Conservation (phyloP, 2,113 vertebrate species). For the Trinectes maculatus region DNA sequence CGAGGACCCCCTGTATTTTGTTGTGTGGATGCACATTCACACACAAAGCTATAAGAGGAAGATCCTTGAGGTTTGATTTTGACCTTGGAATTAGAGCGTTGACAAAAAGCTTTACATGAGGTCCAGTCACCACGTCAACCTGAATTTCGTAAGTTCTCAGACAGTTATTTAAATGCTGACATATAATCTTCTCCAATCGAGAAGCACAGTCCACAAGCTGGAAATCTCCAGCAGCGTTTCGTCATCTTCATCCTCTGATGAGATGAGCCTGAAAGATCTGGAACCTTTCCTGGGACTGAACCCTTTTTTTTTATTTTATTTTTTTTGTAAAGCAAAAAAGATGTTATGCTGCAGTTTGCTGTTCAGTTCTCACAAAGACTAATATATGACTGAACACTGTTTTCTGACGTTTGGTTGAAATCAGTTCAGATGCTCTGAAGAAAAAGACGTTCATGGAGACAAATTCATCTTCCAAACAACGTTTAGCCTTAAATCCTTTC, state of each 20-base stretch:
- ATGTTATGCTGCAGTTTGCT: too few relatives aligned
- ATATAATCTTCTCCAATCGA: background rate
- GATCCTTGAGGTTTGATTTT: background rate
- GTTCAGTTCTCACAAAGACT: too few relatives aligned
- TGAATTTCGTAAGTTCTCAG: background rate
- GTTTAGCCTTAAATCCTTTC: too few relatives aligned
- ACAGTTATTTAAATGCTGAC: background rate
- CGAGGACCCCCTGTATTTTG: too few relatives aligned
- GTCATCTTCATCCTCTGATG: background rate
- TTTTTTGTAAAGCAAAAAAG: too few relatives aligned
- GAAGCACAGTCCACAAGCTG: background rate
- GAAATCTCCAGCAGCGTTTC: background rate
- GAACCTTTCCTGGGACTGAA: background rate
- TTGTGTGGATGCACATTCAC: conserved; percentile 20
- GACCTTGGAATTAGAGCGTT: background rate
- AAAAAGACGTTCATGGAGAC: too few relatives aligned
- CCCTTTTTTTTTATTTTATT: too few relatives aligned
- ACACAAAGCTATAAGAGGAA: conserved; percentile 4
- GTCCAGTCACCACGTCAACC: background rate
- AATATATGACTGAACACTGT: background rate
- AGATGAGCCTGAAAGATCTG: background rate
- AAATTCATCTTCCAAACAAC: too few relatives aligned
- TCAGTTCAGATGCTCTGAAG: too few relatives aligned
- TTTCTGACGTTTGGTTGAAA: background rate
- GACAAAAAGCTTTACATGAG: background rate